These are phyloP conservation scores for Scortum barcoo DNA, from an alignment of 2,113 vertebrate genomes.

Conservation along the genomic window DNA sequence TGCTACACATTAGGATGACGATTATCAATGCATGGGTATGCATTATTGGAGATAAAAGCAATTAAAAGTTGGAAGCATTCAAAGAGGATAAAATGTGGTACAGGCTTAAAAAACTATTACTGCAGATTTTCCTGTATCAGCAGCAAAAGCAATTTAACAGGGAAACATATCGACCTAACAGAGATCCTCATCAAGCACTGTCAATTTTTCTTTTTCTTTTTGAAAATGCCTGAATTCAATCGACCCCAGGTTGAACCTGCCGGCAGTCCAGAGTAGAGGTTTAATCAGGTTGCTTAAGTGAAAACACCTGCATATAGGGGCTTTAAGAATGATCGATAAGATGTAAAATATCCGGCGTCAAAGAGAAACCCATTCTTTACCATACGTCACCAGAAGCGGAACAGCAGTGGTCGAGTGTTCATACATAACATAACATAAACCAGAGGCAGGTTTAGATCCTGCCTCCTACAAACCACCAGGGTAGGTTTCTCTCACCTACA, in stretches of 20 bases:
- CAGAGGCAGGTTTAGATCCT: neutral
- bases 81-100: neutral
- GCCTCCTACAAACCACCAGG: neutral
- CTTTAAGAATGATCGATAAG: neutral
- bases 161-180: neutral
- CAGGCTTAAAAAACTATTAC: neutral
- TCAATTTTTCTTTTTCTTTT: neutral
- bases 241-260: neutral
- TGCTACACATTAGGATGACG: neutral
- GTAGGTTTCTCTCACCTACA: neutral
- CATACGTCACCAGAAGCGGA: neutral
- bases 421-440: neutral
- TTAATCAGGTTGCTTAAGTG: neutral
- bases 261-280: neutral
- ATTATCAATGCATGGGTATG: neutral
- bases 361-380: neutral
- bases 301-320: neutral
- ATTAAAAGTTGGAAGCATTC: neutral
- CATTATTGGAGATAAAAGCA: neutral
- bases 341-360: neutral
- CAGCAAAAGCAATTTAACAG: neutral
- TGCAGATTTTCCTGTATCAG: neutral
- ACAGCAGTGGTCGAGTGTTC: neutral
- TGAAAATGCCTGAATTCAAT: neutral
- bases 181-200: neutral